Conservation (phyloP, 2,797 vertebrate species). For the Bryconaethiops microstoma region DNA sequence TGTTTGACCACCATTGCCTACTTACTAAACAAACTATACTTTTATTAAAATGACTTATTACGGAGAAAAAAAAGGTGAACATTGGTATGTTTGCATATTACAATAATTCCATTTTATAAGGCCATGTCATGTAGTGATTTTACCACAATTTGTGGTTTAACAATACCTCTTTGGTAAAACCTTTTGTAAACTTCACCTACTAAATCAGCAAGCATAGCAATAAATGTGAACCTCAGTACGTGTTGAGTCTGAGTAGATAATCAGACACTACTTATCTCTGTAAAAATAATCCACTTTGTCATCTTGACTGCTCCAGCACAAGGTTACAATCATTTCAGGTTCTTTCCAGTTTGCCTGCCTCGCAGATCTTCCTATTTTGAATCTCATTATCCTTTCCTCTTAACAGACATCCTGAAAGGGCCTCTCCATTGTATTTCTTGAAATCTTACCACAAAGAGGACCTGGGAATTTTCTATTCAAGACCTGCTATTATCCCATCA, state of each 20-base stretch:
- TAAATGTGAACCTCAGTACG: background rate
- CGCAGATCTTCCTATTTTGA: conserved; percentile 72
- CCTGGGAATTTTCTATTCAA: conserved; percentile 68
- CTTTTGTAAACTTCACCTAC: background rate
- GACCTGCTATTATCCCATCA: conserved; percentile 76
- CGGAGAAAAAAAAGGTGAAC: too few species aligned
- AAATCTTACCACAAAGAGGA: conserved; percentile 63
- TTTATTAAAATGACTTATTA: too few species aligned
- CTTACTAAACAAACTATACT: too few species aligned
- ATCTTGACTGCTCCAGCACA: conserved; percentile 20
- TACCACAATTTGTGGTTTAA: background rate
- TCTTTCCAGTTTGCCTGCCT: conserved; percentile 67
- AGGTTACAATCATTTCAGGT: conserved; percentile 32
- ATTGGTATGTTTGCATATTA: background rate
- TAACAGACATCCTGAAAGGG: conserved; percentile 63
- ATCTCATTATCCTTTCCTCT: conserved; percentile 71
- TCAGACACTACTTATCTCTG: background rate
- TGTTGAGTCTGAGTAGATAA: background rate
- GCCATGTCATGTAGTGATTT: background rate
- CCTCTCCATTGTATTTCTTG: conserved; percentile 57
- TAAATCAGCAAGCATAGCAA: too few species aligned
- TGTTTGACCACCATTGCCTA: too few species aligned
- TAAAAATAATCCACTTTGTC: conserved; percentile 4
- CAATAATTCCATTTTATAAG: background rate
- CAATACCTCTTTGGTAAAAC: background rate